A percentile compares a stretch with the other conserved stretches of the same genome.
These are phyloP conservation scores for Drosophila persimilis DNA, from an alignment of 1,140 invertebrate species.

Conservation along the genomic window DNA sequence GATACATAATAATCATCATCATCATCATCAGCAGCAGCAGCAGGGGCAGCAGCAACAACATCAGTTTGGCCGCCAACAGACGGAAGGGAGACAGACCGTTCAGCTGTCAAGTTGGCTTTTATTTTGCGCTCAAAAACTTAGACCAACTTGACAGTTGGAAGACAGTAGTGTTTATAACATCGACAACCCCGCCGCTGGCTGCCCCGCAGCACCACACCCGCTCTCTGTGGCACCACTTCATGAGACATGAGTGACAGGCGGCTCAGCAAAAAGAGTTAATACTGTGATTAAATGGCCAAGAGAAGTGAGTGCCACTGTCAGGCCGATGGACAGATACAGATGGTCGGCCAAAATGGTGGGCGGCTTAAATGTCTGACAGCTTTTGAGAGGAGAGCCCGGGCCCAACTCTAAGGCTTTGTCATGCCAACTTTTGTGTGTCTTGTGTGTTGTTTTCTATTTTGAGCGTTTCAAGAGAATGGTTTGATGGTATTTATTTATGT, in stretches of 20 bases:
- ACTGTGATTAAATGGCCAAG: slow-evolving; percentile 81
- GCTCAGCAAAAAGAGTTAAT: slow-evolving; percentile 82
- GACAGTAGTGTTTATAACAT: slow-evolving; percentile 81
- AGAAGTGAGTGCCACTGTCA: slow-evolving; percentile 73
- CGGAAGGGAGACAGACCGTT: slow-evolving; percentile 57
- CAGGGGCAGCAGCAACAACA: slow-evolving; percentile 1
- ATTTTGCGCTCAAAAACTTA: slow-evolving; percentile 80
- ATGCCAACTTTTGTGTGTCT: not conserved
- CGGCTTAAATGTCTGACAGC: slow-evolving; percentile 67
- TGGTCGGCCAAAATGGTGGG: slow-evolving; percentile 55
- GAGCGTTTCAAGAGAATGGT: too few species aligned
- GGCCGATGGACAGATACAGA: slow-evolving; percentile 36
- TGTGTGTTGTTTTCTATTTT: too few species aligned
- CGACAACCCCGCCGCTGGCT: slow-evolving; percentile 18
- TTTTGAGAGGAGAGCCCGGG: slow-evolving; percentile 10
- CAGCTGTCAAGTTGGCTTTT: slow-evolving; percentile 79
- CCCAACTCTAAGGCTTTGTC: not conserved
- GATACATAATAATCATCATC: slow-evolving; percentile 77
- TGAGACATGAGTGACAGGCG: slow-evolving; percentile 79
- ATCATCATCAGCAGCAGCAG: slow-evolving; percentile 41
- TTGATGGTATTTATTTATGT: too few species aligned
- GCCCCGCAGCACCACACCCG: not conserved
- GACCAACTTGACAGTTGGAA: slow-evolving; percentile 79
- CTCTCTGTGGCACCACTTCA: slow-evolving; percentile 1
- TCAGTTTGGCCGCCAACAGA: not conserved